Base-by-base conservation (phyloP, 1,140 invertebrate genomes). In the Drosophila setifemur region DNA sequence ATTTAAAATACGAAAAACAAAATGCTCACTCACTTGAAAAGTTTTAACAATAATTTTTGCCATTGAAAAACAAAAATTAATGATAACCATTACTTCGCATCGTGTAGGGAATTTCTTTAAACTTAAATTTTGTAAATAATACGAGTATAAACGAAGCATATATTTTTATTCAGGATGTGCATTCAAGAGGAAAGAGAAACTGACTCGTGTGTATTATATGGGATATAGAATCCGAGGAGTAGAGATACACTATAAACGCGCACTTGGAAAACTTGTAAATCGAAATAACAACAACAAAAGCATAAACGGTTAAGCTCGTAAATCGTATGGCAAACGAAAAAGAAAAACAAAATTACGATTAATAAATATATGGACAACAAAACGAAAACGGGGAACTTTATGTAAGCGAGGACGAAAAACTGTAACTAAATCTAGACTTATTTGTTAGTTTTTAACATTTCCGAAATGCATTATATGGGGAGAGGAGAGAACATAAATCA, bases 11-110 rank as follows among this genome's bases (percentile, higher is more conserved):
- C 11, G 40, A 54, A 29, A 60, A 63, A 53, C 44, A 63, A 55
- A 87, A 89, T 89, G 88, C 88, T 89, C 88, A 89, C 71, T 82
- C 79, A 89, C 88, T 89, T 89, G 63, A 87, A 89, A 89, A 89
- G 88, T 89, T 89, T 72, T 66, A 75, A 83, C 64, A 73, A 88
- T 83, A 76, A 79, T 79, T 72, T 54, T 68, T 47, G 64, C 47
- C 49, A 37, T 14, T n/a, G n/a, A 29, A 45, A 52, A 44, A 68
- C 29, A 45, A 69, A 61, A 48, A 61, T 35, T 48, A 67, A n/a
- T 42, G 29, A 42, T 39, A 71, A 48, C 37, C 61, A 42, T 69
- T 85, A 71, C 66, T 70, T 53, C 55, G 55, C 74, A 77, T 85
- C 79, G 66, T 58, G 79, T 85, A 83, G 79, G 81, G 66, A 83